A percentile compares a stretch with the other conserved stretches of the same genome.
These are phyloP conservation scores for Masticophis lateralis DNA, from an alignment of 2,797 vertebrate species.

Conservation along the genomic window DNA sequence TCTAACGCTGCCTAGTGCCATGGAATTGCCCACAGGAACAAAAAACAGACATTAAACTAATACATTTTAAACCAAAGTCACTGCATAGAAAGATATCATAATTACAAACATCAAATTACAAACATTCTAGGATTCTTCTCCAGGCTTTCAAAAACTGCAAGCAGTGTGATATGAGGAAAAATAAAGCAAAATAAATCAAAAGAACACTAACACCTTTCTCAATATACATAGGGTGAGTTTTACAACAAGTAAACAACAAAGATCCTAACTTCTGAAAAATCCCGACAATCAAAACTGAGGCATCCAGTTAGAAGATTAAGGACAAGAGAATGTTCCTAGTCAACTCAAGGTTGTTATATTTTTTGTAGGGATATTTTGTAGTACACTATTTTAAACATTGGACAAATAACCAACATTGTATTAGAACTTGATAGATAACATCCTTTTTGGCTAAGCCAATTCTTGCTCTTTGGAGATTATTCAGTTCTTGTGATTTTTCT, in stretches of 20 bases:
- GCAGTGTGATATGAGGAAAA: not conserved
- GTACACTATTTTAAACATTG: conserved; percentile 3
- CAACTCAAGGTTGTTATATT: not conserved
- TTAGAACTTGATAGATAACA: conserved; percentile 8
- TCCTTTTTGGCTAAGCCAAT: conserved; percentile 58
- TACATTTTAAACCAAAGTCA: conserved; percentile 17
- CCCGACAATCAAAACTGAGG: conserved; percentile 11
- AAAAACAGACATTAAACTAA: not conserved
- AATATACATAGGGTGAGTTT: conserved; percentile 8
- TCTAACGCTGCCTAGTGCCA: conserved; percentile 17
- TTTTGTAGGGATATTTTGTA: not conserved
- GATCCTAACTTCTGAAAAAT: conserved; percentile 7
- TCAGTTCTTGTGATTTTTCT: conserved; percentile 30
- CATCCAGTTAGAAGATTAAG: conserved; percentile 4
- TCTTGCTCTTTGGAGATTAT: conserved; percentile 47
- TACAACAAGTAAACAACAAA: not conserved
- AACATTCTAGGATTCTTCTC: conserved; percentile 28
- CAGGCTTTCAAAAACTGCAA: conserved; percentile 17
- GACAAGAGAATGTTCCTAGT: not conserved
- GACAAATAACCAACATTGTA: conserved; percentile 35
- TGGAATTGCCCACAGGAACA: not conserved
- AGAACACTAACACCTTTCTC: conserved; percentile 29
- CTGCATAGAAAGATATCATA: conserved; percentile 8
- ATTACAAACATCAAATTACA: conserved; percentile 7
- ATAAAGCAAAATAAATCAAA: conserved; percentile 38